Evolutionary conservation across 2,797 vertebrate species (phyloP), one percentile per base, ranked within the genome.

Genomic region (Florisuga fusca): DNA sequence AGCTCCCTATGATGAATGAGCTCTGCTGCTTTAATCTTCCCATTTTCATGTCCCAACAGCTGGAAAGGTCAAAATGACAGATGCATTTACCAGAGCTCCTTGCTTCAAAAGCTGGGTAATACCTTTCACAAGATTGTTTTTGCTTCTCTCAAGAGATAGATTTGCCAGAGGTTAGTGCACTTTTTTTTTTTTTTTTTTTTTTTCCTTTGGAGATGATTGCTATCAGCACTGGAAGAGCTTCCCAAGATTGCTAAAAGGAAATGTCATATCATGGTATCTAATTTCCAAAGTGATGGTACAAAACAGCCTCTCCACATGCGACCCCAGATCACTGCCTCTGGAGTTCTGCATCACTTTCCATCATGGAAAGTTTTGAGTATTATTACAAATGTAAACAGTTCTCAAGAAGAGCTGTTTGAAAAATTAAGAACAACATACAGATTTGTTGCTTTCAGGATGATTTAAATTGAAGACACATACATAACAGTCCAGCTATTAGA

Each of bases 201-300:
- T 46, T 46, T 46, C 20, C 59, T 78, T 89, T 75, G 54, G 84
- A 82, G 74, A 59, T 87, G 84, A 89, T 79, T 89, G 84, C 82
- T 84, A 22, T 78, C 84, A 78, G 75, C 73, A 38, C 9, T 58
- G 27, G 55, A 86, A 80, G 69, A 88, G 64, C 64, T 76, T 72
- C 64, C 71, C 25, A 45, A 74, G 80, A 71, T n/a, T 71, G 61
- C 73, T 80, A 59, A 80, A 79, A 93, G 63, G 67, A 75, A 94
- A 82, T 68, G 29, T 63, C 64, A 23, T 59, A 59, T 66, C 55
- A 26, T 7, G 4, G 64, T 54, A 51, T 43, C 59, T 83, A 31
- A 85, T 90, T 91, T 93, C 73, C 73, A 68, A 79, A 83, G 46
- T 16, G 0, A 33, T 38, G 48, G 23, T 58, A 75, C 38, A 38